Evolutionary conservation across 2,113 vertebrate species (phyloP), one percentile per base, ranked within the genome.

Genomic region (Cyanistes caeruleus): DNA sequence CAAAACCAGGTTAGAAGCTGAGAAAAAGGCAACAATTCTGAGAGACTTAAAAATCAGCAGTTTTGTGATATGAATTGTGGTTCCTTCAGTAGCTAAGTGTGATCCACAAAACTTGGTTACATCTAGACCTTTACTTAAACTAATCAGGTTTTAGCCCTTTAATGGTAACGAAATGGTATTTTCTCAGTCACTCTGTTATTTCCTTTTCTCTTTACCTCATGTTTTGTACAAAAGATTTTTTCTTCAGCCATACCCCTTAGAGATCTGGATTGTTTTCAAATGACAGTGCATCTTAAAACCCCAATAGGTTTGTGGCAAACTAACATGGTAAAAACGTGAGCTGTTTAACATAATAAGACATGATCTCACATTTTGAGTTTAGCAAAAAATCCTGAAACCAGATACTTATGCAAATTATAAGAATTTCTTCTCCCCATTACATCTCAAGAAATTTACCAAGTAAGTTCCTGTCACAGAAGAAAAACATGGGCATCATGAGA

Each of bases 351-450:
- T 97, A 98, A 63, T 97, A 97, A 97, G 97, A 81, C 95, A 95
- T 96, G 92, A 97, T 97, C 90, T 96, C 95, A 97, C 80, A 96
- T 88, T 95, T 67, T 95, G 93, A 81, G 81, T 95, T 97, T 84
- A 96, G 97, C 80, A 97, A 97, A 96, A 97, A 97, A 95, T 97
- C 97, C 96, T 97, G 98, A 98, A 98, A 98, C 97, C 93, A 97
- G 97, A 95, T 88, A 63, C 96, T 70, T 98, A 98, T 98, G 98
- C 98, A 98, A 98, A 98, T 98, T 90, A 89, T 83, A 97, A 96
- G 91, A 79, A 97, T 96, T 96, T 98, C 95, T 97, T 98, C 96
- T 97, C 96, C 95, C 97, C 96, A 59, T 97, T 97, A 97, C 97
- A 97, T 95, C 92, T 97, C 95, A 97, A 98, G 92, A 79, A 94